Evolutionary conservation across 2,113 vertebrate species (phyloP).

Genomic region (Sisor rabdophorus): DNA sequence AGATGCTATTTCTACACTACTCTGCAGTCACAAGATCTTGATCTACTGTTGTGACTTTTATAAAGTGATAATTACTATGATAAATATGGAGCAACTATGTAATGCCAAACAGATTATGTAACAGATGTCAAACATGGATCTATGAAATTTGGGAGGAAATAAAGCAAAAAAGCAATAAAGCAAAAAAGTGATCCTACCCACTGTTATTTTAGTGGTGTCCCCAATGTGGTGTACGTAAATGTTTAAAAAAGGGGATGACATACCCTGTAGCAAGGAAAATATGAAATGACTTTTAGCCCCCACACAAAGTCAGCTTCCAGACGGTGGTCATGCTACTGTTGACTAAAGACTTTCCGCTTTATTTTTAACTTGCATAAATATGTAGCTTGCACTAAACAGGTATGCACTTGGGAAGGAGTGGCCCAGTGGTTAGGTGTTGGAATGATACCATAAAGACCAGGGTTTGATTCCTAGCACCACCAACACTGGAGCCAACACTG

Average conservation of each 20-base stretch:
- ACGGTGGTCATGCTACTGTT: conserved; percentile 52
- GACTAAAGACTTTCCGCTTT: conserved; percentile 43
- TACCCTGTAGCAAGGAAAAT: background rate
- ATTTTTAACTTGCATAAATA: conserved; percentile 54
- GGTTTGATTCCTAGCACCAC: too few species aligned
- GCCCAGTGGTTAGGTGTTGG: too few species aligned
- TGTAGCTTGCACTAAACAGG: conserved; percentile 8
- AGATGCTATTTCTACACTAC: background rate
- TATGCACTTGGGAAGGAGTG: too few species aligned
- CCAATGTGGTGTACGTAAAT: too few species aligned
- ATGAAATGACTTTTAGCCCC: conserved; percentile 27
- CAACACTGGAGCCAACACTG: too few species aligned
- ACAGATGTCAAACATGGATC: background rate
- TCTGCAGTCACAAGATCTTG: conserved; percentile 4
- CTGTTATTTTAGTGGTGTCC: background rate
- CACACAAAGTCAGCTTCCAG: conserved; percentile 49
- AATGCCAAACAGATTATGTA: background rate
- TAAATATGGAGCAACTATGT: background rate
- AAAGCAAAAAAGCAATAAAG: background rate
- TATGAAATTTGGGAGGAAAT: background rate
- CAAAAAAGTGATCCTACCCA: background rate
- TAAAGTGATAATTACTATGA: background rate
- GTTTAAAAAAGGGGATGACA: background rate
- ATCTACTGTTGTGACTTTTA: background rate
- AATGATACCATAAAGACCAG: too few species aligned